Base-by-base conservation (phyloP, 2,797 vertebrate genomes). In the Lycodopsis pacificus region DNA sequence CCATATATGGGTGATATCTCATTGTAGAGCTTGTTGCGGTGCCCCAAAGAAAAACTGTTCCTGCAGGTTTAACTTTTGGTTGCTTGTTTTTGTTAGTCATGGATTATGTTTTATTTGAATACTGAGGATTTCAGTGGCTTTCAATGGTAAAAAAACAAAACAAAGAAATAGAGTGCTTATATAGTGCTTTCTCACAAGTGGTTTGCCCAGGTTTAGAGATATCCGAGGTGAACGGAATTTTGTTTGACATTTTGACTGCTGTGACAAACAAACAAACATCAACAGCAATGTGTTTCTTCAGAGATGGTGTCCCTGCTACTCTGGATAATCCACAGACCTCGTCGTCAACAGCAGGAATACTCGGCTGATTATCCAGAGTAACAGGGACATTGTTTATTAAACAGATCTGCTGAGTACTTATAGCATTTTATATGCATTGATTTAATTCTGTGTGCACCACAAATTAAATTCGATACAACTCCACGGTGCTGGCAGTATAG, bases 291-390 rank as follows among this genome's bases (percentile, higher is more conserved):
- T 49, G 56, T 34, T 53, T 51, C 63, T 14, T 14, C n/a, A 34
- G 34, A 53, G 59, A 48, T 17, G 54, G 13, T 62, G 25, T 54
- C 22, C 19, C n/a, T 66, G 54, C 48, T 48, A 22, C 67, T 68
- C 38, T 49, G 54, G 68, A 76, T 81, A 53, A 81, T 59, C 69
- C 56, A 44, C 59, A 36, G 77, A 68, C 71, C 42, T 68, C n/a
- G 0, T 58, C 54, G 66, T 75, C 70, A 73, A 76, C 79, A 70
- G 62, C 69, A 73, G 51, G 62, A 79, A 54, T 12, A 46, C 38
- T 76, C 19, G 5, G 7, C 48, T 48, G 72, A 79, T 80, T 25
- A 73, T 78, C 78, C 58, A n/a, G 20, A 48, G 54, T 4, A 64
- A 56, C 12, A 7, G 19, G 53, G 36, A 63, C 12, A 51, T 36